Percentiles rank a stretch among this genome's conserved stretches.
phyloP scores from a whole-genome alignment of 2,113 vertebrate species.

The Crotalus helleri region DNA sequence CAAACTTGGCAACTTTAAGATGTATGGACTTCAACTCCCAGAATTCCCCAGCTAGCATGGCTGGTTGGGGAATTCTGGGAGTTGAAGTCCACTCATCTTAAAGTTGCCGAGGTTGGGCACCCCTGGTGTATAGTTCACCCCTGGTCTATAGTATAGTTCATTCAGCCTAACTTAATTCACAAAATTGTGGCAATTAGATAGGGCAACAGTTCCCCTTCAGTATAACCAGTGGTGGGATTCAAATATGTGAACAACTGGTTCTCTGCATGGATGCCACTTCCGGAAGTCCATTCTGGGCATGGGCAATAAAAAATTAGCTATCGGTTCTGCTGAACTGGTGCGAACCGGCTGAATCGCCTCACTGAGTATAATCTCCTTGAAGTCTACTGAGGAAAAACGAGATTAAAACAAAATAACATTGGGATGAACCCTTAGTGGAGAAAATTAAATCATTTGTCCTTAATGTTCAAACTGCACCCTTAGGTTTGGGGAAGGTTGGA shows the following conservation, averaged over 20 bases:
- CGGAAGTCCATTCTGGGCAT: too few species aligned
- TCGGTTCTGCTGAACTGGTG: too few species aligned
- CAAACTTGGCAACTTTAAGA: not conserved
- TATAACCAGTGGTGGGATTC: too few species aligned
- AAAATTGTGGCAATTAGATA: not conserved
- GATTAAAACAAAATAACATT: not conserved
- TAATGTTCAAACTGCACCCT: not conserved
- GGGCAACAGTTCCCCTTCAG: not conserved
- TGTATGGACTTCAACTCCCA: not conserved
- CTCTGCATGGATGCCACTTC: too few species aligned
- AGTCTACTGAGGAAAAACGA: too few species aligned
- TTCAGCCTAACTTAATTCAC: not conserved
- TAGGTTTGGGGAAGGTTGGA: not conserved
- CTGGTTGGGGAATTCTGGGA: not conserved
- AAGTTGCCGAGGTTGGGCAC: not conserved
- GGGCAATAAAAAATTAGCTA: too few species aligned
- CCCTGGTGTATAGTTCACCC: too few species aligned
- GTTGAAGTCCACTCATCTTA: not conserved
- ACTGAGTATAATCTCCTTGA: not conserved
- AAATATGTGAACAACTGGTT: too few species aligned
- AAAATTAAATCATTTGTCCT: not conserved
- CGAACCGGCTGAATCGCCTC: too few species aligned
- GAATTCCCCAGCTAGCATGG: not conserved
- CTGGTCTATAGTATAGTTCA: not conserved
- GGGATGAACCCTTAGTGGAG: not conserved